Evolutionary conservation across 2,797 vertebrate genomes (phyloP).

Genomic region (Mormyrops boulengeri): DNA sequence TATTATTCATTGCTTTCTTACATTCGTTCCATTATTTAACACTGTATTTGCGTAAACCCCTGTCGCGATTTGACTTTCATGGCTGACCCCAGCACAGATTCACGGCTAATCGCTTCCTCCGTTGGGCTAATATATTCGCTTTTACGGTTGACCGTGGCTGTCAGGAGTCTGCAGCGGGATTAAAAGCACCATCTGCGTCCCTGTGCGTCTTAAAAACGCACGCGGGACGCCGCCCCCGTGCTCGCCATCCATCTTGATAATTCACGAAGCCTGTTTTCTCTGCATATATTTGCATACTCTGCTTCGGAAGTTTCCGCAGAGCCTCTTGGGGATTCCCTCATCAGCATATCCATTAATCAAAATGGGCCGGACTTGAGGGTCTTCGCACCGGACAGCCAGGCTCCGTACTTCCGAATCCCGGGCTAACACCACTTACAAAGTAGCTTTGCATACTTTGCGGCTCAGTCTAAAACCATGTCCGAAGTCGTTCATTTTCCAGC

Average conservation of each 20-base stretch:
- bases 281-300: slow-evolving; percentile 8
- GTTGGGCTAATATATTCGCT: background rate
- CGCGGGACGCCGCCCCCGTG: background rate
- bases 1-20: background rate
- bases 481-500: background rate
- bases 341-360: background rate
- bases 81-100: background rate
- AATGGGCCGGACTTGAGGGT: background rate
- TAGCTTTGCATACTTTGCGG: background rate
- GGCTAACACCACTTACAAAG: background rate
- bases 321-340: background rate
- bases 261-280: background rate
- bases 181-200: background rate
- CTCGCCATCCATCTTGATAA: background rate
- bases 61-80: background rate
- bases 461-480: background rate
- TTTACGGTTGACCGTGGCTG: background rate
- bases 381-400: background rate
- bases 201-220: background rate
- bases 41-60: background rate
- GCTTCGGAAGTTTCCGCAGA: background rate
- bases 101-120: background rate
- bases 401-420: background rate
- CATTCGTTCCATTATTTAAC: background rate
- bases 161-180: background rate